These are phyloP conservation scores for Perca flavescens DNA, from an alignment of 2,113 vertebrate species.

Conservation along the genomic window DNA sequence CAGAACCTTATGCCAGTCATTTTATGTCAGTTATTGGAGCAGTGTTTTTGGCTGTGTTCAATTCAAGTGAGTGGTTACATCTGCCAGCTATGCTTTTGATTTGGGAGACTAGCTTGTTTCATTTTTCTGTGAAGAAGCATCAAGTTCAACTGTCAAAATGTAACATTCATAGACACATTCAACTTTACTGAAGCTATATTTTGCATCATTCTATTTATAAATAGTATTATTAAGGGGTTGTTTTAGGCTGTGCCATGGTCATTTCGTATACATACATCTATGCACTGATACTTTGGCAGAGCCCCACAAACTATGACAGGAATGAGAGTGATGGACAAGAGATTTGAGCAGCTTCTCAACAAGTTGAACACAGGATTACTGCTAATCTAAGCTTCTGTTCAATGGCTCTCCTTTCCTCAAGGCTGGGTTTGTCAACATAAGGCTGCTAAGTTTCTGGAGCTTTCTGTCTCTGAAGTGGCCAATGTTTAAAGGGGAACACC, in stretches of 20 bases:
- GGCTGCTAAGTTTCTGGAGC: conserved; percentile 50
- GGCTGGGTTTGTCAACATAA: conserved; percentile 61
- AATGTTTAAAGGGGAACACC: conserved; percentile 34
- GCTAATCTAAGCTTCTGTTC: conserved; percentile 78
- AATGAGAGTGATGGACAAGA: conserved; percentile 58
- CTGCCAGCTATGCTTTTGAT: not conserved
- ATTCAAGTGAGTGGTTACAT: conserved; percentile 11
- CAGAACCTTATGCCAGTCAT: conserved; percentile 25
- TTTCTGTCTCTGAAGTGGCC: conserved; percentile 57
- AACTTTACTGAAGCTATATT: conserved; percentile 1
- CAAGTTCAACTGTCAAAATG: not conserved
- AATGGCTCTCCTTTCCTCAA: conserved; percentile 70
- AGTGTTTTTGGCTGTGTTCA: conserved; percentile 33
- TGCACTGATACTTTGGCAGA: conserved; percentile 17
- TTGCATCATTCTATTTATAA: not conserved
- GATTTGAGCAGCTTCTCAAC: conserved; percentile 69
- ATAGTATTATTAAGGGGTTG: not conserved
- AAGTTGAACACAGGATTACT: conserved; percentile 71
- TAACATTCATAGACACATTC: not conserved
- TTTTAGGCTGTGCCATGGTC: not conserved
- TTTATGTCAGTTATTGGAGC: conserved; percentile 40
- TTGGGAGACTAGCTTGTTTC: not conserved
- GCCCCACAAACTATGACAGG: conserved; percentile 32
- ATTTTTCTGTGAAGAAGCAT: conserved; percentile 14
- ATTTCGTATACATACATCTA: not conserved